Evolutionary conservation across 2,797 vertebrate species (phyloP).

Genomic region (Eulemur mongoz): DNA sequence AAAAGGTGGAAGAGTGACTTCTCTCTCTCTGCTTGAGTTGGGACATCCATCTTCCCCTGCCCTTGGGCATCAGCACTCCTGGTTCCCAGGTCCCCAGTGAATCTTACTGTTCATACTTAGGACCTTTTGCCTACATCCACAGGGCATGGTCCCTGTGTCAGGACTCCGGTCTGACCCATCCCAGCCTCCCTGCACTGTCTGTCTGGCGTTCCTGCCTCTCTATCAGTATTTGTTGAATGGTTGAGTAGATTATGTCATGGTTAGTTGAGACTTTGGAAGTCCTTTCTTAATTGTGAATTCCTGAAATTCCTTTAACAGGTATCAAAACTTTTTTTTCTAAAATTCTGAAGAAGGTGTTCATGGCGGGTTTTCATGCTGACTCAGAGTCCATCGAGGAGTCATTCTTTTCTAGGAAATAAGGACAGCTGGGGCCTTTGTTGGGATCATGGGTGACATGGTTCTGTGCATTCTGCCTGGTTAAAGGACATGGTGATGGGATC

Average conservation of each 20-base stretch:
- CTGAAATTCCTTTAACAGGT: background rate
- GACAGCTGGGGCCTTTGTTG: fast-evolving
- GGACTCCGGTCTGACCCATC: no score
- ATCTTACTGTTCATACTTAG: no score
- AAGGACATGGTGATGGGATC: background rate
- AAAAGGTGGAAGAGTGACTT: no score
- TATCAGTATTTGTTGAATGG: background rate
- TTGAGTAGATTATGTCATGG: background rate
- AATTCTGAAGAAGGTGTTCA: background rate
- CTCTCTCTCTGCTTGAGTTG: no score
- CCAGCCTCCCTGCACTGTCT: no score
- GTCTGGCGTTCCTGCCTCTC: background rate
- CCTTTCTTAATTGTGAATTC: background rate
- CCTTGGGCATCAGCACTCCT: no score
- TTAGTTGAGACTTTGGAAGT: background rate
- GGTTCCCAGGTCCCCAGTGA: no score
- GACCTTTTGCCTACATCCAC: no score
- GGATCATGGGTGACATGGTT: background rate
- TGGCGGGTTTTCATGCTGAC: background rate
- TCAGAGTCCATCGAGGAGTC: background rate
- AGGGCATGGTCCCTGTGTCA: no score
- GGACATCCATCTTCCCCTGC: no score
- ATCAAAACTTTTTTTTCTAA: background rate
- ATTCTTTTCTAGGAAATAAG: background rate
- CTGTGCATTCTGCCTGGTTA: background rate